Evolutionary conservation across 2,797 vertebrate genomes (phyloP).

Genomic region (Sebastes reedi): DNA sequence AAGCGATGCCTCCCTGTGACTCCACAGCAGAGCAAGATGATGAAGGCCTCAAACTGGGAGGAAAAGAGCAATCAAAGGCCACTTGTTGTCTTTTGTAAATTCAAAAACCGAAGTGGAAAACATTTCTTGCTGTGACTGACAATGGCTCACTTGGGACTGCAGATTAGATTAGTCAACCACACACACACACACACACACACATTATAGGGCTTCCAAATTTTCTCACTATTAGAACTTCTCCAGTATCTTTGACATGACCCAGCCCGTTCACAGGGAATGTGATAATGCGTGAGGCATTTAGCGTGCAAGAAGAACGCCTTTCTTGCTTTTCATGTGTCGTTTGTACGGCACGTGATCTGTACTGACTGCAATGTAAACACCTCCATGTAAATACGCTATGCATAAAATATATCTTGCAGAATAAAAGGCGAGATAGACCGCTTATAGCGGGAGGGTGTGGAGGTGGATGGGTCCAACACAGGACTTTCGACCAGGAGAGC

Average conservation of each 20-base stretch:
- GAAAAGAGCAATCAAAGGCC: conserved; percentile 71
- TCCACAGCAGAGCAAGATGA: conserved; percentile 54
- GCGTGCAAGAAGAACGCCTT: too few relatives aligned
- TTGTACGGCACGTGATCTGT: too few relatives aligned
- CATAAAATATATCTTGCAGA: too few relatives aligned
- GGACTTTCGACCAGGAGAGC: too few relatives aligned
- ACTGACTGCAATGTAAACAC: too few relatives aligned
- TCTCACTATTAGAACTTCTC: neutral
- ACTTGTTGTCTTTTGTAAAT: conserved; percentile 67
- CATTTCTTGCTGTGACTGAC: conserved; percentile 49
- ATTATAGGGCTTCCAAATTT: neutral
- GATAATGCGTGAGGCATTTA: too few relatives aligned
- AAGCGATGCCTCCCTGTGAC: conserved; percentile 48
- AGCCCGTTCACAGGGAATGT: too few relatives aligned
- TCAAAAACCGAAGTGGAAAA: conserved; percentile 50
- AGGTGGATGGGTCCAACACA: too few relatives aligned
- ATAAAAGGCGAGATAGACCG: too few relatives aligned
- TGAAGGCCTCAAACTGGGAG: conserved; percentile 69
- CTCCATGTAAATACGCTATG: too few relatives aligned
- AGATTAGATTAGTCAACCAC: conserved; percentile 46
- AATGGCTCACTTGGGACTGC: conserved; percentile 37
- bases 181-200: neutral
- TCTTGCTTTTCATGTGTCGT: too few relatives aligned
- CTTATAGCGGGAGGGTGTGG: too few relatives aligned
- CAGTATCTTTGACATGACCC: neutral